Percentiles rank a stretch among this genome's conserved stretches.
Conservation (phyloP, 2,888 invertebrate genomes). For the Pammene fasciana region DNA sequence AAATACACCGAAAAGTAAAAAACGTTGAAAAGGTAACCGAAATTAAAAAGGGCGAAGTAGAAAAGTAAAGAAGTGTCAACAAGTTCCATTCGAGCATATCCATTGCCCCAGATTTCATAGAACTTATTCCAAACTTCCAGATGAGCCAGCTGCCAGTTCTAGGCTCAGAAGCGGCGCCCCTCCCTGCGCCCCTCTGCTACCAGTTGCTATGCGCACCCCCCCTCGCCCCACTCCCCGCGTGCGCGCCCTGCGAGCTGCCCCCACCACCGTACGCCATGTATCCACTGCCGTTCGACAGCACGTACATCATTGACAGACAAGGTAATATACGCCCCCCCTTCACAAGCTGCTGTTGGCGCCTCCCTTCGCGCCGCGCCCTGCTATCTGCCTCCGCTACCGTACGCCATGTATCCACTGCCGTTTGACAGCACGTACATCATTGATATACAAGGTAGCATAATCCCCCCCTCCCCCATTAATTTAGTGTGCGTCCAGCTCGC, state of each 20-base stretch:
- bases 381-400: conserved; percentile 73
- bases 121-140: conserved; percentile 55
- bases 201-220: conserved; percentile 77
- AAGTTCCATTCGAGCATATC: too few relatives aligned
- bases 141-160: conserved; percentile 75
- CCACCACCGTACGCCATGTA: conserved; percentile 77
- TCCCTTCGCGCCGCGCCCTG: conserved; percentile 71
- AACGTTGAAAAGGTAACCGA: too few relatives aligned
- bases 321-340: conserved; percentile 60
- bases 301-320: conserved; percentile 47
- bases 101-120: too few relatives aligned
- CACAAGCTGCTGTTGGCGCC: conserved; percentile 78
- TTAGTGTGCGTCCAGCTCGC: too few relatives aligned
- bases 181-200: conserved; percentile 74
- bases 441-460: conserved; percentile 10
- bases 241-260: conserved; percentile 74
- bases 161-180: conserved; percentile 69
- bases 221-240: conserved; percentile 66
- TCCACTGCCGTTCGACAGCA: conserved; percentile 74
- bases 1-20: too few relatives aligned
- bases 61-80: too few relatives aligned
- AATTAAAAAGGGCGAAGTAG: too few relatives aligned
- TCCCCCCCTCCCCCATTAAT: too few relatives aligned
- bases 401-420: conserved; percentile 73
- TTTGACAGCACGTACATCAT: conserved; percentile 68